phyloP scores from a whole-genome alignment of 1,140 invertebrate species.

The Formica exsecta region DNA sequence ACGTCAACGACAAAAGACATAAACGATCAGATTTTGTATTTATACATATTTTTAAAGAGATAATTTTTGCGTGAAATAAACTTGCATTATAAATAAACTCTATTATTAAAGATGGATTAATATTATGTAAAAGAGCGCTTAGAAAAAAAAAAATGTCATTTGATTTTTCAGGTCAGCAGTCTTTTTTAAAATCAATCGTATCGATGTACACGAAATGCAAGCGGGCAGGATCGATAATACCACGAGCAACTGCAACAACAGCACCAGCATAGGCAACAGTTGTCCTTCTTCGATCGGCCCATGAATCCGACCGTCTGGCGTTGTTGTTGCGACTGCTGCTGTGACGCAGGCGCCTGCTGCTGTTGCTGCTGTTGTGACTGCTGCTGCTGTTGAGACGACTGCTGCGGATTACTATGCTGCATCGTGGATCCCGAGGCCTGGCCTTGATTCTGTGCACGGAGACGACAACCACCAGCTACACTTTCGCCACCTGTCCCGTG shows the following conservation, averaged over 20 bases:
- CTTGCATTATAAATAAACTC: not conserved
- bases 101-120: not conserved
- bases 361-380: slow-evolving; percentile 71
- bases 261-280: slow-evolving; percentile 90
- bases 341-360: slow-evolving; percentile 68
- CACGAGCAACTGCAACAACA: slow-evolving; percentile 91
- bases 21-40: no score
- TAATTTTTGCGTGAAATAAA: not conserved
- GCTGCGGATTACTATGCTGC: slow-evolving; percentile 79
- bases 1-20: not conserved
- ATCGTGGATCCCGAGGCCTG: slow-evolving; percentile 78
- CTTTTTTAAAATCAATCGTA: slow-evolving; percentile 27
- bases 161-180: not conserved
- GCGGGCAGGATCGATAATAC: slow-evolving; percentile 85
- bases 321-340: slow-evolving; percentile 73
- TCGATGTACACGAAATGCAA: slow-evolving; percentile 46
- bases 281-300: slow-evolving; percentile 85
- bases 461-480: slow-evolving; percentile 81
- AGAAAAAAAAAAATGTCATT: not conserved
- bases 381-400: slow-evolving; percentile 75
- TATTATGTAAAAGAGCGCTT: not conserved
- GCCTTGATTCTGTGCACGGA: slow-evolving; percentile 82
- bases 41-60: not conserved
- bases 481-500: slow-evolving; percentile 81
- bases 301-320: slow-evolving; percentile 80